These are phyloP conservation scores for Setophaga coronata DNA, from an alignment of 2,113 vertebrate species.

Conservation along the genomic window DNA sequence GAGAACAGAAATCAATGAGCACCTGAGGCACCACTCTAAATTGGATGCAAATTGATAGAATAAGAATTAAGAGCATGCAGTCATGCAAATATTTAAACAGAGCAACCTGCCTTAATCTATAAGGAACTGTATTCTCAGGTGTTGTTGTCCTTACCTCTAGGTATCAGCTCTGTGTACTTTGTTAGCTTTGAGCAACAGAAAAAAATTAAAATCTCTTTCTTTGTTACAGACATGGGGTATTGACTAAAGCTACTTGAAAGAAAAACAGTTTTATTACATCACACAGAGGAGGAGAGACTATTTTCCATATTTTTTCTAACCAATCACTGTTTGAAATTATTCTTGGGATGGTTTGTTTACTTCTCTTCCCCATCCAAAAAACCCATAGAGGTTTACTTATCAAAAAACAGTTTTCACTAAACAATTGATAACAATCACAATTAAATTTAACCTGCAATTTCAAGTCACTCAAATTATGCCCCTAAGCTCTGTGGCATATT, in stretches of 20 bases:
- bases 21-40: constrained; percentile 42
- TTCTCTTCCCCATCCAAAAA: not conserved
- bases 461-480: constrained; percentile 24
- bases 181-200: not conserved
- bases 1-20: not conserved
- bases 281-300: not conserved
- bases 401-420: not conserved
- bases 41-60: constrained; percentile 40
- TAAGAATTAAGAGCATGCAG: constrained; percentile 30
- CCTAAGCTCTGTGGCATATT: constrained; percentile 30
- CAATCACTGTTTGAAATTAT: not conserved
- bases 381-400: constrained; percentile 16
- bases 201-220: not conserved
- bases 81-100: constrained; percentile 31
- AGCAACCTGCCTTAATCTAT: not conserved
- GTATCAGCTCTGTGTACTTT: not conserved
- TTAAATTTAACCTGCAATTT: constrained; percentile 50
- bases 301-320: not conserved
- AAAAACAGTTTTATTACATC: not conserved
- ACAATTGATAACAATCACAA: constrained; percentile 38
- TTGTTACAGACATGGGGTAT: not conserved
- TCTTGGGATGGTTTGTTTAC: constrained; percentile 8
- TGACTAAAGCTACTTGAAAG: constrained; percentile 1
- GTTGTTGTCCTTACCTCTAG: not conserved
- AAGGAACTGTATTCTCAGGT: constrained; percentile 10